phyloP scores from a whole-genome alignment of 2,888 invertebrate genomes.

The Agapostemon virescens region DNA sequence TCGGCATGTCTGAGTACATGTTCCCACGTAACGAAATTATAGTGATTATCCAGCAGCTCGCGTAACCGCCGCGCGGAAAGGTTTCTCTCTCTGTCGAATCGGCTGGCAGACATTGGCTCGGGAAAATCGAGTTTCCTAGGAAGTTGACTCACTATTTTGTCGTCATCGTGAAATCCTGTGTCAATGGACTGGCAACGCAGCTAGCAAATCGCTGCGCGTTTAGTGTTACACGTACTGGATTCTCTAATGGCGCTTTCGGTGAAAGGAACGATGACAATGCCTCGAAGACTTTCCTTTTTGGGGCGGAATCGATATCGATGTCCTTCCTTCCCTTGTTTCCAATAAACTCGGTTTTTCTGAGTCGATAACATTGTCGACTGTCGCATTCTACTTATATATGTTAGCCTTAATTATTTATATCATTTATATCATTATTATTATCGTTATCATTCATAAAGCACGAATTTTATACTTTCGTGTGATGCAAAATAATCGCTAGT shows the following conservation, averaged over 20 bases:
- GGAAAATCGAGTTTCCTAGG: conserved; percentile 20
- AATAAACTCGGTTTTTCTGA: conserved; percentile 10
- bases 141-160: conserved; percentile 31
- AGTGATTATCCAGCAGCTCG: conserved; percentile 36
- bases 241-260: conserved; percentile 1
- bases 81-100: conserved; percentile 37
- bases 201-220: neutral
- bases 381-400: no score
- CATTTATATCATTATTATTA: no score
- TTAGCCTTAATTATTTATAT: no score
- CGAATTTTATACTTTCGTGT: no score
- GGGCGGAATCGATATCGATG: neutral
- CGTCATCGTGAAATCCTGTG: conserved; percentile 6
- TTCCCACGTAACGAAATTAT: conserved; percentile 51
- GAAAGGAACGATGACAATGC: conserved; percentile 10
- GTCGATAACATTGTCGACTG: conserved; percentile 22
- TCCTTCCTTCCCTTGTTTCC: neutral
- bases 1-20: conserved; percentile 3
- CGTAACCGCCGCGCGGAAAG: conserved; percentile 37
- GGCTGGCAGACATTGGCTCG: neutral
- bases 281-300: neutral
- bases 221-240: neutral
- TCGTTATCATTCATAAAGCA: no score
- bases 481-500: no score
- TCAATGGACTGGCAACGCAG: neutral